phyloP scores from a whole-genome alignment of 2,888 invertebrate species.

The Phengaris alcon region DNA sequence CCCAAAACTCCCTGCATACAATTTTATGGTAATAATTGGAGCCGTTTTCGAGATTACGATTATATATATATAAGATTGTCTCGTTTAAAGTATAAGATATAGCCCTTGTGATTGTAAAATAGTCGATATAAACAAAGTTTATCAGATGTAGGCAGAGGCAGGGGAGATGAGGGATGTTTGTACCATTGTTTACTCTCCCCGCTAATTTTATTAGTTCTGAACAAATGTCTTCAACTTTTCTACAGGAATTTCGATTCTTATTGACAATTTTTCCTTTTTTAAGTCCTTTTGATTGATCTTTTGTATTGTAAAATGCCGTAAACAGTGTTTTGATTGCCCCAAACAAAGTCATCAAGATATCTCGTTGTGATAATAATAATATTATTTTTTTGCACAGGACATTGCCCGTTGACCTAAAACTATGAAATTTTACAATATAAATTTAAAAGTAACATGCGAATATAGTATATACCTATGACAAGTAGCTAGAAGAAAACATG shows the following conservation, averaged over 20 bases:
- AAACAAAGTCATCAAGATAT: too few species aligned
- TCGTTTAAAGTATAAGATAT: neutral
- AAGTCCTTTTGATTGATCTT: conserved; percentile 12
- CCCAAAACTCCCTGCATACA: too few species aligned
- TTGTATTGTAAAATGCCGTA: neutral
- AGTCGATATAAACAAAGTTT: conserved; percentile 22
- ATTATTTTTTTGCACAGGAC: too few species aligned
- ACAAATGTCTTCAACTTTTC: conserved; percentile 24
- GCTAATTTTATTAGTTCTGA: conserved; percentile 35
- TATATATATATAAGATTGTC: too few species aligned
- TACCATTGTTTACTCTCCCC: conserved; percentile 34
- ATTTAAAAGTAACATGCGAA: too few species aligned
- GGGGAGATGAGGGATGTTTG: conserved; percentile 26
- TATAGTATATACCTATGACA: too few species aligned
- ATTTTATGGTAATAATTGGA: too few species aligned
- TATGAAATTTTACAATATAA: too few species aligned
- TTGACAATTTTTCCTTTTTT: conserved; percentile 6
- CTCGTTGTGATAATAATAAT: too few species aligned
- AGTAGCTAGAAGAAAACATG: too few species aligned
- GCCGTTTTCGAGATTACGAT: too few species aligned
- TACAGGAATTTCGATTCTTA: conserved; percentile 18
- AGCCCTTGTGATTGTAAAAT: conserved; percentile 17
- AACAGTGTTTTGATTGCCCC: neutral
- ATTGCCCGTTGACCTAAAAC: too few species aligned
- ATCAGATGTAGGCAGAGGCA: conserved; percentile 19